These are phyloP conservation scores for Meriones psammophilus DNA, from an alignment of 2,797 vertebrate species.

Conservation along the genomic window DNA sequence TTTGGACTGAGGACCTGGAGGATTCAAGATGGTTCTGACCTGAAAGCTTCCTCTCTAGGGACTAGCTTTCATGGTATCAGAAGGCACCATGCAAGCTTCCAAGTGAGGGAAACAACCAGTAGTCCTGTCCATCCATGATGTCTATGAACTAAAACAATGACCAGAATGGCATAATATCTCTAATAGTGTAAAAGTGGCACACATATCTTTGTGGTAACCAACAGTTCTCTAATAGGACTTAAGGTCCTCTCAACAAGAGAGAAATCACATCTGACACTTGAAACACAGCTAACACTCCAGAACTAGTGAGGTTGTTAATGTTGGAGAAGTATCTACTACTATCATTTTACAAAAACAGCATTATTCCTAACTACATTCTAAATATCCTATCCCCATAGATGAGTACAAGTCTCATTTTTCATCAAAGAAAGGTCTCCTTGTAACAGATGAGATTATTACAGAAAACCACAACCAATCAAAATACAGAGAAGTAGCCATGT, in stretches of 20 bases:
- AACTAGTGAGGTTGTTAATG: not conserved
- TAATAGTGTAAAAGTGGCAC: not conserved
- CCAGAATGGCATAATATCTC: not conserved
- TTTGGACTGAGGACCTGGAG: not conserved
- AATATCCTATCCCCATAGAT: not conserved
- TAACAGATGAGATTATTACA: not conserved
- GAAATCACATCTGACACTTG: not conserved
- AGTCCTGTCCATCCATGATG: not conserved
- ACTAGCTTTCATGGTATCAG: not conserved
- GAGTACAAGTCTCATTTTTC: not conserved
- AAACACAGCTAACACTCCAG: not conserved
- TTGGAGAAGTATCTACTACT: not conserved
- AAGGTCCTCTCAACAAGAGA: not conserved
- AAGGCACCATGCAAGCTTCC: not conserved
- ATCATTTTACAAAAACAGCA: not conserved
- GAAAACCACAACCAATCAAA: not conserved
- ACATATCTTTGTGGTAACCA: not conserved
- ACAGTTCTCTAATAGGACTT: not conserved
- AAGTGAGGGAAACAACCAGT: not conserved
- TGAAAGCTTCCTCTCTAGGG: not conserved
- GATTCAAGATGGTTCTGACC: not conserved
- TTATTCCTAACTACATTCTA: not conserved
- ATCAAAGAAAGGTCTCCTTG: not conserved
- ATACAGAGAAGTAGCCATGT: not conserved
- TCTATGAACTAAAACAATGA: not conserved